Evolutionary conservation across 1,140 invertebrate genomes (phyloP).

Genomic region (Rhyzopertha dominica): DNA sequence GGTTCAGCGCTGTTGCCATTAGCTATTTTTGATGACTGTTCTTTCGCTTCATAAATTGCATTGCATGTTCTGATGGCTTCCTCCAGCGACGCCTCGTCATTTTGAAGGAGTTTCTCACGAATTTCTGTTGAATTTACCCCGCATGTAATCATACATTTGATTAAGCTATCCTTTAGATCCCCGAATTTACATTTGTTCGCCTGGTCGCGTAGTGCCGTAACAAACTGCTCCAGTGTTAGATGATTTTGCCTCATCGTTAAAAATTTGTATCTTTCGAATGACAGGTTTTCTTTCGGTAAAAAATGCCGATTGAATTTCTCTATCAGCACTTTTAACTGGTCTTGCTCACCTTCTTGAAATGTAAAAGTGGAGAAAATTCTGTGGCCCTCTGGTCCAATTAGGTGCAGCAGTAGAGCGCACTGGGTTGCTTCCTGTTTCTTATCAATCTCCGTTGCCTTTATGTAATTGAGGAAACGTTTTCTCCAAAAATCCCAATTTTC

Average conservation of each 20-base stretch:
- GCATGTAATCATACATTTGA: conserved; percentile 14
- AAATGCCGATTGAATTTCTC: conserved; percentile 15
- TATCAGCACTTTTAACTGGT: conserved; percentile 8
- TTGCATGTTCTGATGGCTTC: too few relatives aligned
- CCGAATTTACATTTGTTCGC: conserved; percentile 14
- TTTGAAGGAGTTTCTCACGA: conserved; percentile 27
- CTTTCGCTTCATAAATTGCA: too few relatives aligned
- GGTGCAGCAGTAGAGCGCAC: too few relatives aligned
- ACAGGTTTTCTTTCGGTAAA: conserved; percentile 12
- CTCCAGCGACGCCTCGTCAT: too few relatives aligned
- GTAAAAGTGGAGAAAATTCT: conserved; percentile 12
- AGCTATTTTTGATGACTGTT: too few relatives aligned
- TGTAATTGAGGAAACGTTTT: too few relatives aligned
- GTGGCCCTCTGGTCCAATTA: too few relatives aligned
- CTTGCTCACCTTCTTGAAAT: conserved; percentile 7
- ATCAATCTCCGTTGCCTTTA: too few relatives aligned
- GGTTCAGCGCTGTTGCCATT: too few relatives aligned
- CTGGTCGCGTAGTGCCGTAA: conserved; percentile 11
- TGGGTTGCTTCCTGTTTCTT: too few relatives aligned
- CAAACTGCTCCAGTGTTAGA: conserved; percentile 8
- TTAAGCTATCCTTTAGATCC: conserved; percentile 12
- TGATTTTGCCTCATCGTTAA: conserved; percentile 11
- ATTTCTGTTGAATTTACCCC: conserved; percentile 19
- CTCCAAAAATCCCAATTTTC: too few relatives aligned
- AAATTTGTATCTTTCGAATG: conserved; percentile 20